phyloP scores from a whole-genome alignment of 2,888 invertebrate genomes.

The Pasiphila rectangulata region DNA sequence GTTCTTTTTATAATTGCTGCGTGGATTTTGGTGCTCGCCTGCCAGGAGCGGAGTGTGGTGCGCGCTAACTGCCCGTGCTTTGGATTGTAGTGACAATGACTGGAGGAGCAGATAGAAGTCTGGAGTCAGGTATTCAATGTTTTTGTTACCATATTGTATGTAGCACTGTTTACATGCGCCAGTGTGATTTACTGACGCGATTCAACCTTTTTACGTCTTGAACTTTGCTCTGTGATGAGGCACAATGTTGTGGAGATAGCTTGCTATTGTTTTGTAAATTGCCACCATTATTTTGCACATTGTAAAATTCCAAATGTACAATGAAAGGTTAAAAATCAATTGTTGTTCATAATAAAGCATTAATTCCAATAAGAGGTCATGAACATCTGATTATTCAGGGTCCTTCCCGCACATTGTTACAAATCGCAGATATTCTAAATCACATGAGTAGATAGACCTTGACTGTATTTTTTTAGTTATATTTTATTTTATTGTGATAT shows the following conservation, averaged over 20 bases:
- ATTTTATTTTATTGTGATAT: no score
- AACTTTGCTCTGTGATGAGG: conserved; percentile 30
- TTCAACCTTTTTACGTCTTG: conserved; percentile 27
- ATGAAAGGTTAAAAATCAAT: background rate
- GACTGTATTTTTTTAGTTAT: no score
- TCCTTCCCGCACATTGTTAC: no score
- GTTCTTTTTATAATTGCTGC: conserved; percentile 80
- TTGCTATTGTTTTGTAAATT: conserved; percentile 14
- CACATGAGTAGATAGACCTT: no score
- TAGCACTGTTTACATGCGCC: conserved; percentile 45
- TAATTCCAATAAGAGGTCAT: no score
- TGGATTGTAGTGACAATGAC: conserved; percentile 61
- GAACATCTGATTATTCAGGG: no score
- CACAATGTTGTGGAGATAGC: conserved; percentile 10
- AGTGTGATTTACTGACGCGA: conserved; percentile 42
- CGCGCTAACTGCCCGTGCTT: conserved; percentile 52
- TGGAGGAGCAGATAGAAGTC: conserved; percentile 66
- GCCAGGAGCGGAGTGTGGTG: conserved; percentile 59
- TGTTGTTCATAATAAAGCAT: no score
- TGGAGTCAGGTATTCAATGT: conserved; percentile 69
- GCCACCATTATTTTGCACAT: background rate
- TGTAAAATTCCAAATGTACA: background rate
- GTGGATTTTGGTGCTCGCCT: conserved; percentile 72
- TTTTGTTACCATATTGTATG: conserved; percentile 57
- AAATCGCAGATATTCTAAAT: no score